phyloP scores from a whole-genome alignment of 92 coral and sea anemone genomes.

The Desmophyllum pertusum region DNA sequence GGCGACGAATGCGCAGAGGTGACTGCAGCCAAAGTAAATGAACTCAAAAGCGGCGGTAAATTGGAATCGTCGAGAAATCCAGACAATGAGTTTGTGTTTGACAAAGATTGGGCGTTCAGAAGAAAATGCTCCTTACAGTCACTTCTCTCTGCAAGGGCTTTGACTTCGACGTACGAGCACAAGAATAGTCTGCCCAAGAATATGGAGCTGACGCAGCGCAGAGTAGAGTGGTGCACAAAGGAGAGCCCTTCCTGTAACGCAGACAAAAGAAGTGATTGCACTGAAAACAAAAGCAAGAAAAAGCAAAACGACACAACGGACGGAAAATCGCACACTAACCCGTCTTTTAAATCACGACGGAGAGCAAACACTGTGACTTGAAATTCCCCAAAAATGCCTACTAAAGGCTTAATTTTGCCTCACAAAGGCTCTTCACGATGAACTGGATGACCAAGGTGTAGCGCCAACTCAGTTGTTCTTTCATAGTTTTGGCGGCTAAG shows the following conservation, averaged over 20 bases:
- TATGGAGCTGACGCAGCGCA: not conserved
- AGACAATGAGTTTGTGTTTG: slow-evolving; percentile 44
- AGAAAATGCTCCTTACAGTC: slow-evolving; percentile 36
- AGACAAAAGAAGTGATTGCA: not conserved
- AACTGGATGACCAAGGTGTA: not conserved
- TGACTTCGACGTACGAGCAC: not conserved
- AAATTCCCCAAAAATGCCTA: not conserved
- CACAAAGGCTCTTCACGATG: not conserved
- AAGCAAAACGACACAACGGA: not conserved
- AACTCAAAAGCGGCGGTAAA: not conserved
- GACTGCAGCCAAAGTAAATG: not conserved
- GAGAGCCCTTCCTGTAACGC: not conserved
- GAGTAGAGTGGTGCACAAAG: not conserved
- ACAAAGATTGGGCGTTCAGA: slow-evolving; percentile 46
- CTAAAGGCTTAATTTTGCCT: not conserved
- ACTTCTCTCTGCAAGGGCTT: slow-evolving; percentile 20
- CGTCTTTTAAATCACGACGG: not conserved
- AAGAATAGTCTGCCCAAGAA: not conserved
- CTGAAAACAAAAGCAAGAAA: not conserved
- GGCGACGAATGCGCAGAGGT: not conserved
- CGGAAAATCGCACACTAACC: not conserved
- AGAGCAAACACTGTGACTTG: not conserved
- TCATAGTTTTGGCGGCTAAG: not conserved
- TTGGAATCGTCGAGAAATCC: not conserved
- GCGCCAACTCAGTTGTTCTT: not conserved